Evolutionary conservation across 2,888 invertebrate species (phyloP).

Genomic region (Patella ulyssiponensis): DNA sequence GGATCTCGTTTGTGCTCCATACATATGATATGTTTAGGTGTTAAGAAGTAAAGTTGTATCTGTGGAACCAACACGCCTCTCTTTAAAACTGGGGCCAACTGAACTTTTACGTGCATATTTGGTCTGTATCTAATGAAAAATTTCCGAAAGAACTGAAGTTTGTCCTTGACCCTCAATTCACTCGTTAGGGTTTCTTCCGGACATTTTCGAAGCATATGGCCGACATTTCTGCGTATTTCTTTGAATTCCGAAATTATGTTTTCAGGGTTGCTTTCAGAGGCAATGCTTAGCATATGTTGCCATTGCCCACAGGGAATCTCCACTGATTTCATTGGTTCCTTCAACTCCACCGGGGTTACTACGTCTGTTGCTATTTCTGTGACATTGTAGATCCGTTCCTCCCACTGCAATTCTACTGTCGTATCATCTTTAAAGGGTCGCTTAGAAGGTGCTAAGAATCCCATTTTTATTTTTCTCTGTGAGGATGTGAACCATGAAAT

Average conservation of each 20-base stretch:
- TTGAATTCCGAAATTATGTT: slow-evolving; percentile 53
- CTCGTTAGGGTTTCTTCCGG: slow-evolving; percentile 37
- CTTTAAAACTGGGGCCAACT: slow-evolving; percentile 49
- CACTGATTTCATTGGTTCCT: neutral
- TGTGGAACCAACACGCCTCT: slow-evolving; percentile 55
- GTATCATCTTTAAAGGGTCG: slow-evolving; percentile 36
- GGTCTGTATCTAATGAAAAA: slow-evolving; percentile 38
- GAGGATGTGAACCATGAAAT: slow-evolving; percentile 35
- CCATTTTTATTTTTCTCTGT: slow-evolving; percentile 39
- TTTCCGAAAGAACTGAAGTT: slow-evolving; percentile 33
- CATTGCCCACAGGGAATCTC: slow-evolving; percentile 45
- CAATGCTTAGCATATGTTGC: slow-evolving; percentile 37
- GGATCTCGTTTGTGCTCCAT: slow-evolving; percentile 60
- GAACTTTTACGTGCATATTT: slow-evolving; percentile 51
- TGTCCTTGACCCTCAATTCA: neutral
- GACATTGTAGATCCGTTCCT: slow-evolving; percentile 58
- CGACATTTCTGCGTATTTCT: slow-evolving; percentile 30
- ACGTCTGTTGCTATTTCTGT: neutral
- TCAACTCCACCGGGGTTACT: neutral
- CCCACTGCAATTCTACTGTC: slow-evolving; percentile 51
- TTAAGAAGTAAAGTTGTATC: slow-evolving; percentile 61
- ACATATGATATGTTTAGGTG: slow-evolving; percentile 61
- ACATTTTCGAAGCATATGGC: slow-evolving; percentile 39
- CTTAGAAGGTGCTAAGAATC: slow-evolving; percentile 45
- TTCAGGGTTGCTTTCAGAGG: slow-evolving; percentile 36